Conservation (phyloP, 2,113 vertebrate species). For the Eurypyga helias region DNA sequence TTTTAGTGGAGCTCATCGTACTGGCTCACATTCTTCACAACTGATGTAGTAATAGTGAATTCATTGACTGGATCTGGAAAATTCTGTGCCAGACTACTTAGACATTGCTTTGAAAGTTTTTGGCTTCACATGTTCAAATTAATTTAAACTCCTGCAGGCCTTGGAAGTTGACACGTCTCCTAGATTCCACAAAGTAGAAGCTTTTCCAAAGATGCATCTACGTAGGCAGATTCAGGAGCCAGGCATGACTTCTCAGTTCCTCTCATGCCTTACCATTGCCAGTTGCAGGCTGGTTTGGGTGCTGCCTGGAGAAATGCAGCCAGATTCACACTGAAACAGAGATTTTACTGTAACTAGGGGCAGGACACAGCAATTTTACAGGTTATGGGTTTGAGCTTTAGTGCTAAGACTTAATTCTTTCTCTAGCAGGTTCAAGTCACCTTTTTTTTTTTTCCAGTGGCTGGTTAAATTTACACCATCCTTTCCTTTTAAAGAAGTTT, state of each 20-base stretch:
- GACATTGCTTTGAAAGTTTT: background rate
- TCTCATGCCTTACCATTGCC: background rate
- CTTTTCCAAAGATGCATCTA: background rate
- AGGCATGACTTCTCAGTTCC: background rate
- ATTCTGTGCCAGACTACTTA: accelerated
- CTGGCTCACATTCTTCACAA: background rate
- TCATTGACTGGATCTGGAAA: background rate
- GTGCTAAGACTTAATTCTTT: background rate
- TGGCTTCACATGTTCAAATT: background rate
- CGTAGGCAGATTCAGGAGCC: background rate
- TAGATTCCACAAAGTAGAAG: no score
- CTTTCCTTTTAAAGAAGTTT: background rate
- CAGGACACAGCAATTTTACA: background rate
- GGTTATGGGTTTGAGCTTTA: background rate
- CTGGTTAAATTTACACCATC: background rate
- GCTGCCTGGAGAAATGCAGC: background rate
- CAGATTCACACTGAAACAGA: background rate
- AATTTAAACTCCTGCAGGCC: background rate
- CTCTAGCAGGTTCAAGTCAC: background rate
- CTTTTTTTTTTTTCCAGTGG: background rate
- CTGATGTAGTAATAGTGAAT: background rate
- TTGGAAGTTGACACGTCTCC: background rate
- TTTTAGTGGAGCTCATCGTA: background rate
- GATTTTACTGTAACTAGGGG: background rate
- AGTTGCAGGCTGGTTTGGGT: background rate